phyloP scores from a whole-genome alignment of 2,797 vertebrate species.

The Acridotheres tristis region DNA sequence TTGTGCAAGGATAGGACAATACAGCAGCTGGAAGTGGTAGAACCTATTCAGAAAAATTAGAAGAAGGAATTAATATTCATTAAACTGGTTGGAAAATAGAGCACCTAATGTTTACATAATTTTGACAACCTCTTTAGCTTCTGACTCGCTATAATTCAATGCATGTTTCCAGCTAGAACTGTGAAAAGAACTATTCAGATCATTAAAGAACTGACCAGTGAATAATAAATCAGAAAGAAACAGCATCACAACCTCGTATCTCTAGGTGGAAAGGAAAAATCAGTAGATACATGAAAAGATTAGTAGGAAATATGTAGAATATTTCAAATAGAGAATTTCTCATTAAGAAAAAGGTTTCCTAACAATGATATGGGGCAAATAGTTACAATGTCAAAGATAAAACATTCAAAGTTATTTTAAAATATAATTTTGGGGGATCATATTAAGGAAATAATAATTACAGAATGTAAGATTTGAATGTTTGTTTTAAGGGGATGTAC shows the following conservation, averaged over 20 bases:
- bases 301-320: not conserved
- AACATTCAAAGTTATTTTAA: not conserved
- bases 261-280: not conserved
- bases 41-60: not conserved
- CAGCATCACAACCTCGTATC: not conserved
- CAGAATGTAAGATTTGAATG: not conserved
- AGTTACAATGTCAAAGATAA: not conserved
- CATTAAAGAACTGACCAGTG: not conserved
- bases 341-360: not conserved
- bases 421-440: not conserved
- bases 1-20: not conserved
- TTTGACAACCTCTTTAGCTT: not conserved
- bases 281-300: not conserved
- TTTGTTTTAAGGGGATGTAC: not conserved
- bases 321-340: not conserved
- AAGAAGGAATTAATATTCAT: not conserved
- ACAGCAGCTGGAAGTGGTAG: not conserved
- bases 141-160: not conserved
- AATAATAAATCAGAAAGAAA: not conserved
- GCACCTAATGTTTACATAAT: not conserved
- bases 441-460: not conserved
- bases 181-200: not conserved
- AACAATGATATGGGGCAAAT: not conserved
- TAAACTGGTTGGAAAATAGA: not conserved
- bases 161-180: not conserved